phyloP scores from a whole-genome alignment of 1,140 invertebrate species.

The Eupeodes corollae region DNA sequence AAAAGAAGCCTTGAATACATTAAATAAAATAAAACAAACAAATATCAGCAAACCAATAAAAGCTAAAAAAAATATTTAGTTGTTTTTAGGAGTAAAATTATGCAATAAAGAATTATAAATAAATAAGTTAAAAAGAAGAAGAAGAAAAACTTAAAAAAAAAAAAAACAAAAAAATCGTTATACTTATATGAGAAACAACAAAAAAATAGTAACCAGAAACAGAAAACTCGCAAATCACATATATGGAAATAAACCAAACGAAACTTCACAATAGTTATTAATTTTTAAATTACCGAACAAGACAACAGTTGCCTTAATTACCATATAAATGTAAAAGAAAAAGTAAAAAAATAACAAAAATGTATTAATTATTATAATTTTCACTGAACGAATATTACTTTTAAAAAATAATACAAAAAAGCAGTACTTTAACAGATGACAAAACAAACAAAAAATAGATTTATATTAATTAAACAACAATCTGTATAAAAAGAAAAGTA shows the following conservation, averaged over 20 bases:
- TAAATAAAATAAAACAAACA: too few relatives aligned
- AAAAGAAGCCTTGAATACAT: too few relatives aligned
- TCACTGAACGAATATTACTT: neutral
- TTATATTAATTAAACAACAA: neutral
- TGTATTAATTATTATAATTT: neutral
- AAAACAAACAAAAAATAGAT: neutral
- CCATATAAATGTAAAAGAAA: too few relatives aligned
- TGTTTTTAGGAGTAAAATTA: slow-evolving; percentile 36
- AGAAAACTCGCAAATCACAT: slow-evolving; percentile 2
- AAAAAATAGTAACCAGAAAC: too few relatives aligned
- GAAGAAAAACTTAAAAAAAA: neutral
- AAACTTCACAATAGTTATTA: slow-evolving; percentile 2
- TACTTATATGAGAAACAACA: neutral
- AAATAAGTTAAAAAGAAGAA: slow-evolving; percentile 2
- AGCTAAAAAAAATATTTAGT: slow-evolving; percentile 19
- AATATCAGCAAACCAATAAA: too few relatives aligned
- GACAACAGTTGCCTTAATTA: too few relatives aligned
- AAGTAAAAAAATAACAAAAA: too few relatives aligned
- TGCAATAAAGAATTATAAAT: slow-evolving; percentile 9
- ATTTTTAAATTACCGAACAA: neutral
- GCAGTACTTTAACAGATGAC: too few relatives aligned
- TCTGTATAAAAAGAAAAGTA: too few relatives aligned
- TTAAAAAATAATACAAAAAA: neutral
- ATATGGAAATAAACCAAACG: slow-evolving; percentile 8
- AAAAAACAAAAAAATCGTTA: slow-evolving; percentile 9